Percentiles rank a stretch among this genome's conserved stretches.
Conservation (phyloP, 2,888 invertebrate species). For the Notodonta ziczac region DNA sequence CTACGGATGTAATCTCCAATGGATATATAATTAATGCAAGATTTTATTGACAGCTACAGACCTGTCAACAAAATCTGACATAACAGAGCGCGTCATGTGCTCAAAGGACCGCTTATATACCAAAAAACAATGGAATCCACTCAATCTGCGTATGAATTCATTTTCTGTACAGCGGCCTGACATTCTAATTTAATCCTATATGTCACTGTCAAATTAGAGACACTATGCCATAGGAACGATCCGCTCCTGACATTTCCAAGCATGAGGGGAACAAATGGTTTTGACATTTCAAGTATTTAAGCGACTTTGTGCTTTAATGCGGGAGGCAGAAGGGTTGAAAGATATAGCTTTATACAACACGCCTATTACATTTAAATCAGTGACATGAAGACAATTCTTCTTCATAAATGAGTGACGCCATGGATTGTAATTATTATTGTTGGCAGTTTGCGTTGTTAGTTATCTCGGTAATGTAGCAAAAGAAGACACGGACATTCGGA, state of each 20-base stretch:
- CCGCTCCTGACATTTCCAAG: slow-evolving; percentile 79
- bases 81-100: slow-evolving; percentile 26
- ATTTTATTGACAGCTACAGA: not conserved
- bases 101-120: slow-evolving; percentile 40
- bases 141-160: slow-evolving; percentile 62
- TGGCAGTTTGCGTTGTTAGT: slow-evolving; percentile 7
- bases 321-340: slow-evolving; percentile 65
- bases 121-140: slow-evolving; percentile 52
- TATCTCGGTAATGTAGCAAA: not conserved
- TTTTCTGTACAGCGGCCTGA: slow-evolving; percentile 66
- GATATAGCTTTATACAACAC: slow-evolving; percentile 58
- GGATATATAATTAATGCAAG: not conserved
- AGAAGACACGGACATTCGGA: not conserved
- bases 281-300: slow-evolving; percentile 77
- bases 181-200: slow-evolving; percentile 79
- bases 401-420: slow-evolving; percentile 55
- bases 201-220: slow-evolving; percentile 81
- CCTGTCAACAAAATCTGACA: slow-evolving; percentile 14
- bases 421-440: slow-evolving; percentile 50
- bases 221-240: slow-evolving; percentile 70
- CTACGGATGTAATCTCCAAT: not conserved
- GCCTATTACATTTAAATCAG: slow-evolving; percentile 46
- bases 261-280: slow-evolving; percentile 78
- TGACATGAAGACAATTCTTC: slow-evolving; percentile 45
- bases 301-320: slow-evolving; percentile 71